Conservation (phyloP, 2,888 invertebrate species). For the Serripes groenlandicus region DNA sequence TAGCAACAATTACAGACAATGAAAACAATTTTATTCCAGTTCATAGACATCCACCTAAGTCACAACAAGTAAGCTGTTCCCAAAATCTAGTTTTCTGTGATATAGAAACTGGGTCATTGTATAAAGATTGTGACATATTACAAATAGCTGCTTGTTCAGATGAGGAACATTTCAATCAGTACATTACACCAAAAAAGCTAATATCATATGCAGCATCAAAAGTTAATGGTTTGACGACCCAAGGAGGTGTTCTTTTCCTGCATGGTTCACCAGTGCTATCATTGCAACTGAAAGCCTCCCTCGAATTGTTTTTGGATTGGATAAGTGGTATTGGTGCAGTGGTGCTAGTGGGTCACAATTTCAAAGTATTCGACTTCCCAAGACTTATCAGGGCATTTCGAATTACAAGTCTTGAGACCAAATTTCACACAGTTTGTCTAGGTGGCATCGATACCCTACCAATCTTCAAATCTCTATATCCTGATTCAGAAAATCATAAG, state of each 20-base stretch:
- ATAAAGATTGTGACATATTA: conserved; percentile 37
- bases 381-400: conserved; percentile 24
- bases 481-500: conserved; percentile 16
- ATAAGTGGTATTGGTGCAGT: neutral
- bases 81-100: conserved; percentile 31
- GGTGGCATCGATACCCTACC: conserved; percentile 31
- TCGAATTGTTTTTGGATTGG: conserved; percentile 18
- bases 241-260: conserved; percentile 30
- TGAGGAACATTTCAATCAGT: conserved; percentile 24
- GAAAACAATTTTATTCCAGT: neutral
- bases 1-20: conserved; percentile 8
- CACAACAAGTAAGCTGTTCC: neutral
- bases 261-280: conserved; percentile 35
- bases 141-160: conserved; percentile 44
- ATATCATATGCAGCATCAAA: conserved; percentile 35
- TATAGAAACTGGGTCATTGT: conserved; percentile 44
- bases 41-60: neutral
- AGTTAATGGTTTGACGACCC: conserved; percentile 37
- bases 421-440: conserved; percentile 8
- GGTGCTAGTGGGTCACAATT: conserved; percentile 46
- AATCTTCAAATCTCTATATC: conserved; percentile 30
- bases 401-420: neutral
- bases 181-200: conserved; percentile 30
- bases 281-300: conserved; percentile 2
- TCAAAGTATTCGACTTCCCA: conserved; percentile 42